A percentile compares a stretch with the other conserved stretches of the same genome.
Conservation (phyloP, 2,113 vertebrate species). For the Perca fluviatilis region DNA sequence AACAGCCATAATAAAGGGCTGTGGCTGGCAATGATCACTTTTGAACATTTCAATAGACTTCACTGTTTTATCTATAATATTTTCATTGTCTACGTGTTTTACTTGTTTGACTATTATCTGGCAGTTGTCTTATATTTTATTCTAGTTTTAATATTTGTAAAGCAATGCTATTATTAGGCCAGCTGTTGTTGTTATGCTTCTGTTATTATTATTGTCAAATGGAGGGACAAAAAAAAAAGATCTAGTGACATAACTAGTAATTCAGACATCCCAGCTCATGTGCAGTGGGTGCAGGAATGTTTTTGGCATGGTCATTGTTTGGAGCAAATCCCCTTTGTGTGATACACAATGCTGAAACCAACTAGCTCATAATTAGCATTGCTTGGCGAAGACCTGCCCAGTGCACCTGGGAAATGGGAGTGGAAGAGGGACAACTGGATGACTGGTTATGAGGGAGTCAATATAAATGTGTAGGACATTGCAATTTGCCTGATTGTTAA, state of each 20-base stretch:
- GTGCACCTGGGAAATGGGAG: conserved; percentile 63
- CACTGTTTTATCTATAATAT: not conserved
- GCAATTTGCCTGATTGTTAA: not conserved
- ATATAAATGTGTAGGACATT: conserved; percentile 9
- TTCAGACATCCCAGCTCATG: conserved; percentile 36
- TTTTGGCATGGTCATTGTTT: conserved; percentile 43
- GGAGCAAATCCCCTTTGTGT: conserved; percentile 59
- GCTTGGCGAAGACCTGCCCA: conserved; percentile 43
- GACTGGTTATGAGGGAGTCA: conserved; percentile 10
- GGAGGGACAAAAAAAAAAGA: conserved; percentile 30
- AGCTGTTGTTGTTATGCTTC: conserved; percentile 14
- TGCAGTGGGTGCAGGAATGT: conserved; percentile 22
- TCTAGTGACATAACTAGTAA: conserved; percentile 39
- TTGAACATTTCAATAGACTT: not conserved
- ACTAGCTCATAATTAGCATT: conserved; percentile 64
- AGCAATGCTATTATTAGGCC: conserved; percentile 10
- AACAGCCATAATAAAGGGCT: not conserved
- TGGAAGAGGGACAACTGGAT: conserved; percentile 23
- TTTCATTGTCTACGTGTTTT: not conserved
- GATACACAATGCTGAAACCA: conserved; percentile 61
- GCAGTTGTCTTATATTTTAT: not conserved
- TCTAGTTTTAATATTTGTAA: conserved; percentile 9
- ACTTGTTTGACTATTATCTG: not conserved
- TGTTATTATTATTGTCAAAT: conserved; percentile 38
- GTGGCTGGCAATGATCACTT: not conserved